These are phyloP conservation scores for Gymnoscopelus braueri DNA, from an alignment of 2,797 vertebrate genomes.

Conservation along the genomic window DNA sequence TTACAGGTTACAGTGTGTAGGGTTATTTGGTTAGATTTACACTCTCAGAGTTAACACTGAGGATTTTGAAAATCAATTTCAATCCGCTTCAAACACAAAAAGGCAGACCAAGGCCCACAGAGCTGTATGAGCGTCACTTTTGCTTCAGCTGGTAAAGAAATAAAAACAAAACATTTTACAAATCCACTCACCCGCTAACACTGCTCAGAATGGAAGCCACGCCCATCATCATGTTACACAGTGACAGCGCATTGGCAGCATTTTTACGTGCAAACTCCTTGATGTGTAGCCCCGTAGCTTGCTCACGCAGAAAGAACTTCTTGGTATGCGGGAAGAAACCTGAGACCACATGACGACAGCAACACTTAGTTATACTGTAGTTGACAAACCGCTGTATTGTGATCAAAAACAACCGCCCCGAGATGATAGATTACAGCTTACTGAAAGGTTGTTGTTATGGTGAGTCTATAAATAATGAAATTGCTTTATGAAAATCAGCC, in stretches of 20 bases:
- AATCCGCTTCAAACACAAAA: no score
- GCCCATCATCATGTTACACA: constrained; percentile 91
- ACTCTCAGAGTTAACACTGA: no score
- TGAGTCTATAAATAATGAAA: constrained; percentile 1
- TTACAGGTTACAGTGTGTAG: no score
- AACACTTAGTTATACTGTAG: constrained; percentile 2
- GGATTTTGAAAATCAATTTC: no score
- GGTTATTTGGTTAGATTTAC: no score
- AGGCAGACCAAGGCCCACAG: not conserved
- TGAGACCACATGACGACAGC: constrained; percentile 67
- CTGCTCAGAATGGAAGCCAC: constrained; percentile 92
- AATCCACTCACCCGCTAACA: constrained; percentile 84
- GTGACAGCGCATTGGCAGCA: constrained; percentile 87
- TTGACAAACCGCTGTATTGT: constrained; percentile 10
- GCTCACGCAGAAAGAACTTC: constrained; percentile 82
- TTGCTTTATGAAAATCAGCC: constrained; percentile 10
- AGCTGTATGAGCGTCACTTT: not conserved
- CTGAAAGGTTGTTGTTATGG: no score
- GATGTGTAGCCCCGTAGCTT: constrained; percentile 61
- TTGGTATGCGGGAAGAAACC: constrained; percentile 83
- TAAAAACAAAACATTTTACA: no score
- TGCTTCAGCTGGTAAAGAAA: not conserved
- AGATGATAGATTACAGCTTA: no score
- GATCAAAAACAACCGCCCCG: no score
- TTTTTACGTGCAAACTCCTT: constrained; percentile 90